Conservation (phyloP, 2,888 invertebrate species). For the Drosophila maculinotata region DNA sequence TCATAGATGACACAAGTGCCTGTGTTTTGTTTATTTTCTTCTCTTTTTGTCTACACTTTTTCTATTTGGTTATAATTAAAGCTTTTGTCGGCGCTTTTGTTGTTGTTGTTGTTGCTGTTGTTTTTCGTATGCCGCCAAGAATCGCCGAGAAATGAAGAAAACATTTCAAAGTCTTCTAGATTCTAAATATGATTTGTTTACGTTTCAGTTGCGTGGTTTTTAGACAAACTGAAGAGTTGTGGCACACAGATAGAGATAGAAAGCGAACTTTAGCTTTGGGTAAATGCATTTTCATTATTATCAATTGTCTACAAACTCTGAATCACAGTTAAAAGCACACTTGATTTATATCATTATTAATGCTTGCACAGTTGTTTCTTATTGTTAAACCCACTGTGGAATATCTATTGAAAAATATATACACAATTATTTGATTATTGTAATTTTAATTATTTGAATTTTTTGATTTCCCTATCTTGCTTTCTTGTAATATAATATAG, state of each 20-base stretch:
- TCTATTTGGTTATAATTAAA: conserved; percentile 79
- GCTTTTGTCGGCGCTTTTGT: conserved; percentile 60
- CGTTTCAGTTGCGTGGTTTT: conserved; percentile 24
- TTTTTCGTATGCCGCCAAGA: conserved; percentile 10
- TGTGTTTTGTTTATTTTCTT: conserved; percentile 21
- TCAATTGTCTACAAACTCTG: not conserved
- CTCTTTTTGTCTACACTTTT: conserved; percentile 29
- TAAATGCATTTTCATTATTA: conserved; percentile 11
- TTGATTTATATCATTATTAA: not conserved
- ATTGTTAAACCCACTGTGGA: not conserved
- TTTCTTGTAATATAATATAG: too few species aligned
- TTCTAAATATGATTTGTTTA: conserved; percentile 46
- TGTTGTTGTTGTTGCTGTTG: not conserved
- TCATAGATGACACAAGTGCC: conserved; percentile 62
- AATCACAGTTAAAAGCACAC: not conserved
- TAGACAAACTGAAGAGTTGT: conserved; percentile 2
- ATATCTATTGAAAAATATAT: not conserved
- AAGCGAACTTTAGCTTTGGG: not conserved
- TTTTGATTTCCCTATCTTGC: too few species aligned
- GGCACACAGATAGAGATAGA: not conserved
- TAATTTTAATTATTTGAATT: not conserved
- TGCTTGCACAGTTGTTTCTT: conserved; percentile 2
- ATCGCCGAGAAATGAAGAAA: too few species aligned
- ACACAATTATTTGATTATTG: too few species aligned
- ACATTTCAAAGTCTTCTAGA: too few species aligned